phyloP scores from a whole-genome alignment of 2,888 invertebrate species.

The Graphium colonna region DNA sequence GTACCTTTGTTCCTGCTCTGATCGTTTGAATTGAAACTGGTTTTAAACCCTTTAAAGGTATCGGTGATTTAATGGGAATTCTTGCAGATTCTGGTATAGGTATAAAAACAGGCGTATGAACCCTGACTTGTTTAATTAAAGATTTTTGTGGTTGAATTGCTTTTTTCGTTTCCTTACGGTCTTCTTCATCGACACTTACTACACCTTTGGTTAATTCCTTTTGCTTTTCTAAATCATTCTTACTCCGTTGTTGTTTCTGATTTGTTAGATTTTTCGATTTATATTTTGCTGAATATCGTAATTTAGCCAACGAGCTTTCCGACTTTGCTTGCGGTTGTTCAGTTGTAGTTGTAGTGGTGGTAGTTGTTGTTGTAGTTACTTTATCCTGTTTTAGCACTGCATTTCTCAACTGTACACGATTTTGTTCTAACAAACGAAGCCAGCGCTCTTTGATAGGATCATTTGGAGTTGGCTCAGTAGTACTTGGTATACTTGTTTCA shows the following conservation, averaged over 20 bases:
- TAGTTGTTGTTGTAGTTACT: neutral
- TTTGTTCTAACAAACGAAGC: slow-evolving; percentile 27
- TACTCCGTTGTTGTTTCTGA: slow-evolving; percentile 40
- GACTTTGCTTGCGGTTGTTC: slow-evolving; percentile 18
- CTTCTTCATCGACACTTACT: slow-evolving; percentile 41
- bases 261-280: slow-evolving; percentile 43
- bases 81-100: slow-evolving; percentile 40
- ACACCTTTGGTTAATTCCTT: slow-evolving; percentile 44
- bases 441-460: slow-evolving; percentile 28
- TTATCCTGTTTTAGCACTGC: neutral
- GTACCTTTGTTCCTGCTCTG: slow-evolving; percentile 34
- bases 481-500: slow-evolving; percentile 27
- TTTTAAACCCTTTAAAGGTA: slow-evolving; percentile 41
- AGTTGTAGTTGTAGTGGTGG: neutral
- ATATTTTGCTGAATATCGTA: slow-evolving; percentile 49
- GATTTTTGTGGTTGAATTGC: slow-evolving; percentile 35
- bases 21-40: slow-evolving; percentile 37
- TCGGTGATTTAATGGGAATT: slow-evolving; percentile 38
- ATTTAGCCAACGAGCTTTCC: slow-evolving; percentile 30
- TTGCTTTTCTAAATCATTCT: slow-evolving; percentile 41
- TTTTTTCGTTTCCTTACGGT: slow-evolving; percentile 40
- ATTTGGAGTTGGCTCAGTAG: slow-evolving; percentile 14
- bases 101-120: slow-evolving; percentile 37
- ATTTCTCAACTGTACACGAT: slow-evolving; percentile 28
- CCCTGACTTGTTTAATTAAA: slow-evolving; percentile 36